These are phyloP conservation scores for Ursus arctos DNA, from an alignment of 2,113 vertebrate genomes.

Conservation along the genomic window DNA sequence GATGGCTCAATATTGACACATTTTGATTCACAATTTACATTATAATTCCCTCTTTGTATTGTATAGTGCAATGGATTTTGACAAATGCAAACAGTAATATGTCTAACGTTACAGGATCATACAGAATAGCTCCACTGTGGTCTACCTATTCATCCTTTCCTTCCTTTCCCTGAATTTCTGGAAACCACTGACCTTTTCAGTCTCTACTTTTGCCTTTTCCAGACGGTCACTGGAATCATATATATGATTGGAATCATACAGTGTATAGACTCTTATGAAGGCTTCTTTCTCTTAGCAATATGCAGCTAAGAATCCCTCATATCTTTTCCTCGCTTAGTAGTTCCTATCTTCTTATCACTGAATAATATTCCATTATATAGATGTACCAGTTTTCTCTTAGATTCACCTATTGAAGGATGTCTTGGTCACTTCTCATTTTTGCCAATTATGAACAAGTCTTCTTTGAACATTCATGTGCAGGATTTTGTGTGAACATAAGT, in stretches of 20 bases:
- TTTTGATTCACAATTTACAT: neutral
- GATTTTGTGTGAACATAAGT: neutral
- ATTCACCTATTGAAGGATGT: neutral
- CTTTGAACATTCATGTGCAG: neutral
- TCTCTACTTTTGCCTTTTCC: neutral
- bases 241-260: neutral
- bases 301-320: neutral
- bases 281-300: neutral
- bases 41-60: neutral
- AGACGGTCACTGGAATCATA: neutral
- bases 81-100: neutral
- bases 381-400: neutral
- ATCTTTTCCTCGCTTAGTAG: neutral
- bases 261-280: neutral
- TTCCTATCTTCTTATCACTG: neutral
- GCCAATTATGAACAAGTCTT: neutral
- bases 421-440: neutral
- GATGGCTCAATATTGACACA: neutral
- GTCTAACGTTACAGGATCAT: neutral
- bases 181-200: neutral
- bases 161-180: too few species aligned
- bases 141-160: neutral
- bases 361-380: neutral
- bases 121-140: neutral
- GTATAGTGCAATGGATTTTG: neutral